Evolutionary conservation across 2,888 invertebrate genomes (phyloP).

Genomic region (Rhodophaea formosa): DNA sequence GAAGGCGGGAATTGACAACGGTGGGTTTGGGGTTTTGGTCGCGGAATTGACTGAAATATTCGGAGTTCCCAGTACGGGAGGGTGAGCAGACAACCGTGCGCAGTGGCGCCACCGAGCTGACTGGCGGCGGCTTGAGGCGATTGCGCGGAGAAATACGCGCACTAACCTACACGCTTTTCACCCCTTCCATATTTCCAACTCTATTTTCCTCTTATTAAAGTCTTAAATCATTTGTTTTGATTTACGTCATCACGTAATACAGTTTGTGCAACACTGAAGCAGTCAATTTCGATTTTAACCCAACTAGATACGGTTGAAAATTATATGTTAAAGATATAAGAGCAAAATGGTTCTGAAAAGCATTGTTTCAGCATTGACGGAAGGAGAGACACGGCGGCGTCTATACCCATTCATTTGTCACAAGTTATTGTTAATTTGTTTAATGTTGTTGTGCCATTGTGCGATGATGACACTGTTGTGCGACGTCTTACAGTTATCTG

Average conservation of each 20-base stretch:
- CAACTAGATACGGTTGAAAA: conserved; percentile 30
- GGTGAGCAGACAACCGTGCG: conserved; percentile 49
- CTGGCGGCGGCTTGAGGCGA: conserved; percentile 55
- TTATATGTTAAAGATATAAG: conserved; percentile 19
- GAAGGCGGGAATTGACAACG: conserved; percentile 52
- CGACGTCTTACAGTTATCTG: conserved; percentile 20
- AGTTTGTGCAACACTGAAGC: not conserved
- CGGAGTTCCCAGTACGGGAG: conserved; percentile 37
- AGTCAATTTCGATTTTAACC: conserved; percentile 21
- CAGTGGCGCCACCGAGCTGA: conserved; percentile 67
- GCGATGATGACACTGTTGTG: conserved; percentile 18
- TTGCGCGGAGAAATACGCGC: conserved; percentile 57
- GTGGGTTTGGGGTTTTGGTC: conserved; percentile 38
- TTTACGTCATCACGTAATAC: conserved; percentile 26
- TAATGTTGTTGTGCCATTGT: conserved; percentile 19
- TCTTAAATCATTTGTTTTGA: conserved; percentile 34
- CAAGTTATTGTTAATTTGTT: conserved; percentile 30
- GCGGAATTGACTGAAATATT: conserved; percentile 48
- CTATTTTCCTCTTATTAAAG: conserved; percentile 32
- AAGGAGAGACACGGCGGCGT: conserved; percentile 62
- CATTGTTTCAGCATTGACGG: conserved; percentile 63
- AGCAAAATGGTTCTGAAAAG: conserved; percentile 32
- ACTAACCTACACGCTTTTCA: conserved; percentile 34
- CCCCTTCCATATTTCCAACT: conserved; percentile 32
- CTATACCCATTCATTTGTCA: conserved; percentile 55